Evolutionary conservation across 2,888 invertebrate genomes (phyloP), one percentile per base, ranked within the genome.

Genomic region (Mellilla xanthometata): DNA sequence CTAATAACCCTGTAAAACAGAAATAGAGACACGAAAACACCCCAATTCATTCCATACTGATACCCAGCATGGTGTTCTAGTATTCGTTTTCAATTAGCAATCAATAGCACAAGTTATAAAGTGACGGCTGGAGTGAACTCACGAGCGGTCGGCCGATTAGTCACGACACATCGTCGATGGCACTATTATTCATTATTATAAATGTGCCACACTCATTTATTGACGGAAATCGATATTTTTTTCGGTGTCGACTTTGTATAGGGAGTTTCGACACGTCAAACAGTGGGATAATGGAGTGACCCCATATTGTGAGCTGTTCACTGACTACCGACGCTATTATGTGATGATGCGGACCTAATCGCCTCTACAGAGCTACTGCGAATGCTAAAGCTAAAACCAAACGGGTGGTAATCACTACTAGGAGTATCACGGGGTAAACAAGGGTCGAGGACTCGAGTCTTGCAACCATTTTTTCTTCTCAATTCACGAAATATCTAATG

Each of bases 221-320:
- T 89, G 88, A 89, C 88, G 88, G 89, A 89, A 88, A 89, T 89
- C 89, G 88, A 87, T 89, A 86, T 89, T 88, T 89, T 89, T 88
- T 89, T 88, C 82, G 81, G 80, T 82, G 78, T 81, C 79, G 81
- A 75, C 71, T 76, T 78, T 86, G 82, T 85, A 89, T 86, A 70
- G 71, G 62, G 63, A 70, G 65, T 79, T 82, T 83, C 78, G 83
- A 81, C 83, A 85, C 86, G 76, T 83, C 77, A 74, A 72, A 81
- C 88, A 86, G 87, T 87, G 58, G 65, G n/a, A 3, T 19, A 6
- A 19, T 6, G 59, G 65, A 79, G 75, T 85, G 88, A 88, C 88
- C 88, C 86, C 76, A 62, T 68, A 72, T 85, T 83, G 81, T 83
- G 53, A 60, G 56, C 62, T 67, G 24, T 65, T 62, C 68, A 65